Conservation (phyloP, 2,797 vertebrate species). For the Pempheris klunzingeri region DNA sequence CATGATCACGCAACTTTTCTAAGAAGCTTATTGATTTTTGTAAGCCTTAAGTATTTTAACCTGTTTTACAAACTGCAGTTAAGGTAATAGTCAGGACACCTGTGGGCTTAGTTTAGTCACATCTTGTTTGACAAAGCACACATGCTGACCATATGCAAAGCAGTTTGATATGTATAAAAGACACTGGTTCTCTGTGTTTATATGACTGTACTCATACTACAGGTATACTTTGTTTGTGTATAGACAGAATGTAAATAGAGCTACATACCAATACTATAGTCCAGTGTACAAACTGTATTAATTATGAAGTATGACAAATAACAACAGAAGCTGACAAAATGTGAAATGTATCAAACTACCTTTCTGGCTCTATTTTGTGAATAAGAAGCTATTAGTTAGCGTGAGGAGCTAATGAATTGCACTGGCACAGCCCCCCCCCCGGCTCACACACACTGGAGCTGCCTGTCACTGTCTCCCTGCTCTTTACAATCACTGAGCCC, state of each 20-base stretch:
- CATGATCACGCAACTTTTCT: conserved; percentile 71
- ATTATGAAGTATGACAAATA: conserved; percentile 48
- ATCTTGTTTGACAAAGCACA: conserved; percentile 64
- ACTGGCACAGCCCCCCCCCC: conserved; percentile 66
- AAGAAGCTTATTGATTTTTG: conserved; percentile 26
- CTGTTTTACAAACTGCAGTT: conserved; percentile 24
- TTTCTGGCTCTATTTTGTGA: conserved; percentile 76
- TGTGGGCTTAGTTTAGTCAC: conserved; percentile 18
- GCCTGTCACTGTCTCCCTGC: conserved; percentile 43
- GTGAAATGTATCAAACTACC: conserved; percentile 78
- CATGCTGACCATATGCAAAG: conserved; percentile 68
- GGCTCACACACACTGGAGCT: conserved; percentile 42
- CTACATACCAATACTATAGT: conserved; percentile 60
- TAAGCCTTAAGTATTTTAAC: conserved; percentile 28
- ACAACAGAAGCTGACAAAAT: conserved; percentile 50
- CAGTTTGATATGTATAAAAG: conserved; percentile 50
- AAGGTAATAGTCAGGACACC: conserved; percentile 19
- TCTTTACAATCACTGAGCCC: conserved; percentile 55
- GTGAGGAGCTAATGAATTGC: conserved; percentile 62
- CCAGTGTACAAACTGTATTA: conserved; percentile 77
- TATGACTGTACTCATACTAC: conserved; percentile 62
- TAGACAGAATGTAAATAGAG: conserved; percentile 77
- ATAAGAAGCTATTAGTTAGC: conserved; percentile 48
- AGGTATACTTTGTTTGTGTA: conserved; percentile 74
- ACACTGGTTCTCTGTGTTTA: conserved; percentile 83